Conservation (phyloP, 2,888 invertebrate species). For the Heliconius ethilla region DNA sequence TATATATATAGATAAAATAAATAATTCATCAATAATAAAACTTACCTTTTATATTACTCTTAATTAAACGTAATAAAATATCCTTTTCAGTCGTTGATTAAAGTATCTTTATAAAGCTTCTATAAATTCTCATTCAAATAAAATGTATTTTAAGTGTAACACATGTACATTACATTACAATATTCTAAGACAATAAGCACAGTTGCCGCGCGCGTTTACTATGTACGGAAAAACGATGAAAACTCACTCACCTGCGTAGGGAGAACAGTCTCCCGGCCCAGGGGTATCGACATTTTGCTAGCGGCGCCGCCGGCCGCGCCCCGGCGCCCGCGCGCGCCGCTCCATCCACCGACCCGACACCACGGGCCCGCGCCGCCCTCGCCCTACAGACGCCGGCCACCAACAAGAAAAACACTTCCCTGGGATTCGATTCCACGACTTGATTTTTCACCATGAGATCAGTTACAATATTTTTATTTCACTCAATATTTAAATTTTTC, state of each 20-base stretch:
- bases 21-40: neutral
- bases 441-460: slow-evolving; percentile 52
- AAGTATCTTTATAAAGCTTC: neutral
- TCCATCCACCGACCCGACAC: slow-evolving; percentile 75
- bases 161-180: neutral
- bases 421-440: slow-evolving; percentile 55
- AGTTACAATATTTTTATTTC: slow-evolving; percentile 54
- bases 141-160: neutral
- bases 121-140: neutral
- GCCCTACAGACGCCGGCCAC: slow-evolving; percentile 61
- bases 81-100: neutral
- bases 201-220: slow-evolving; percentile 39
- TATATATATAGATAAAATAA: too few relatives aligned
- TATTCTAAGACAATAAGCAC: slow-evolving; percentile 25
- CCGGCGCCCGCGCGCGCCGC: slow-evolving; percentile 77
- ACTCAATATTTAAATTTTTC: slow-evolving; percentile 55
- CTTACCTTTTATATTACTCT: slow-evolving; percentile 14
- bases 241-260: slow-evolving; percentile 76
- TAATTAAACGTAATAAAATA: neutral
- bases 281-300: slow-evolving; percentile 81
- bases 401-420: slow-evolving; percentile 77
- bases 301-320: slow-evolving; percentile 80
- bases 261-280: slow-evolving; percentile 78
- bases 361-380: slow-evolving; percentile 53
- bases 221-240: slow-evolving; percentile 51